A percentile compares a stretch with the other conserved stretches of the same genome.
Evolutionary conservation across 1,140 invertebrate genomes (phyloP).

Genomic region (Cydia splendana): DNA sequence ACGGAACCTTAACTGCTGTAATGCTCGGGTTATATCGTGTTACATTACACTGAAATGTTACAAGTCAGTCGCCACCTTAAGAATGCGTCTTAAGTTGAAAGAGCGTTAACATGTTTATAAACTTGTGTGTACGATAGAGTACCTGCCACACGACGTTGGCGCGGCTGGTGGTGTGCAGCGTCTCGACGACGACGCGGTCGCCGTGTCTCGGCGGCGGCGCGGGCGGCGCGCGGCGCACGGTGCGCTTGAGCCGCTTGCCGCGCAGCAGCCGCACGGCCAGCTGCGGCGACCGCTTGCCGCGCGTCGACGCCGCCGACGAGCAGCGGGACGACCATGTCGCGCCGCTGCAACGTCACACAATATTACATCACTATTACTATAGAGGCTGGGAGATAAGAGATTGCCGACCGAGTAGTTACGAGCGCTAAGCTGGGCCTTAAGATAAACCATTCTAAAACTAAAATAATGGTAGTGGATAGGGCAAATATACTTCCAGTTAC

Average conservation of each 20-base stretch:
- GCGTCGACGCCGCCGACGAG: conserved; percentile 64
- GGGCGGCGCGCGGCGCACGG: conserved; percentile 68
- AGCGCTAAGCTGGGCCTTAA: no score
- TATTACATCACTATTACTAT: background rate
- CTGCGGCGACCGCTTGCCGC: conserved; percentile 74
- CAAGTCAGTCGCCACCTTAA: no score
- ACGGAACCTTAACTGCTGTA: no score
- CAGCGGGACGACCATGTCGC: conserved; percentile 76
- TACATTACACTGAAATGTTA: no score
- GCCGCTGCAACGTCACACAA: conserved; percentile 48
- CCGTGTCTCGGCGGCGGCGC: conserved; percentile 74
- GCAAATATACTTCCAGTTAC: no score
- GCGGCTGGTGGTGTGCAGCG: conserved; percentile 82
- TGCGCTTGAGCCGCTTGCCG: conserved; percentile 74
- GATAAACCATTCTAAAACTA: no score
- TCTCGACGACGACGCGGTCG: conserved; percentile 80
- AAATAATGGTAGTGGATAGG: no score
- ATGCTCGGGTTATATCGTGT: no score
- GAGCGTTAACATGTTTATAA: no score
- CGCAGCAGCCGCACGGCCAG: conserved; percentile 73
- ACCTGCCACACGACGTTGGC: conserved; percentile 82
- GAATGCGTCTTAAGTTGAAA: no score
- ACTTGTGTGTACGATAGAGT: background rate
- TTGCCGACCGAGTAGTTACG: no score
- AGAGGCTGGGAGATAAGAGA: no score